Percentiles rank a stretch among this genome's conserved stretches.
These are phyloP conservation scores for Halyomorpha halys DNA, from an alignment of 1,140 invertebrate genomes.

Conservation along the genomic window DNA sequence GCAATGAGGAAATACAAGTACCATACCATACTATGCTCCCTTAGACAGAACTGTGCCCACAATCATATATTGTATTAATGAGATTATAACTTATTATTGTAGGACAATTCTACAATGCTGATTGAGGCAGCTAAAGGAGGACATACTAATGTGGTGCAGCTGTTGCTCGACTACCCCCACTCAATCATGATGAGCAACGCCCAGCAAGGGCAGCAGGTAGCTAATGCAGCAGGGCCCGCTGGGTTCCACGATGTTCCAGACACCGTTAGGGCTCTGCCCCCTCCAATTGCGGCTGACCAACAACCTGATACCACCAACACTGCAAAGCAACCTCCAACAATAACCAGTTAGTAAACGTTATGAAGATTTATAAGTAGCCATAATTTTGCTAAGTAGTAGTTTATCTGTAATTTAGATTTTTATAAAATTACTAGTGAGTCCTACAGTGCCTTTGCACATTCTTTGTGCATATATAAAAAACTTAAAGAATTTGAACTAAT, in stretches of 20 bases:
- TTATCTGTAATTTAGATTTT: no score
- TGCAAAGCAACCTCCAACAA: not conserved
- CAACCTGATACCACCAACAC: not conserved
- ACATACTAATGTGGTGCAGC: constrained; percentile 87
- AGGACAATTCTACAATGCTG: constrained; percentile 96
- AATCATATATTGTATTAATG: no score
- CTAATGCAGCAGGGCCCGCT: not conserved
- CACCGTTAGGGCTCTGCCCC: constrained; percentile 38
- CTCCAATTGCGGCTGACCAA: constrained; percentile 12
- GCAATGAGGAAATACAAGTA: no score
- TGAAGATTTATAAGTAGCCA: no score
- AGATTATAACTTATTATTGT: not conserved
- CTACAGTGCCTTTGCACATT: no score
- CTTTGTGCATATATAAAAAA: no score
- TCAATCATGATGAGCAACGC: constrained; percentile 50
- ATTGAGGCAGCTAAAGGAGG: constrained; percentile 97
- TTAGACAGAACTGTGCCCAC: no score
- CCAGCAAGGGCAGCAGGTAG: constrained; percentile 18
- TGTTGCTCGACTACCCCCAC: constrained; percentile 89
- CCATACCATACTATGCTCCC: no score
- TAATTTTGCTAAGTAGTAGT: no score
- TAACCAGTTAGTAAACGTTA: not conserved
- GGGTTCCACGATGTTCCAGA: constrained; percentile 44
- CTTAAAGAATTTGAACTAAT: no score
- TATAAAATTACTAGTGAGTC: no score